Evolutionary conservation across 1,140 invertebrate genomes (phyloP), one percentile per base, ranked within the genome.

Genomic region (Hestina assimilis): DNA sequence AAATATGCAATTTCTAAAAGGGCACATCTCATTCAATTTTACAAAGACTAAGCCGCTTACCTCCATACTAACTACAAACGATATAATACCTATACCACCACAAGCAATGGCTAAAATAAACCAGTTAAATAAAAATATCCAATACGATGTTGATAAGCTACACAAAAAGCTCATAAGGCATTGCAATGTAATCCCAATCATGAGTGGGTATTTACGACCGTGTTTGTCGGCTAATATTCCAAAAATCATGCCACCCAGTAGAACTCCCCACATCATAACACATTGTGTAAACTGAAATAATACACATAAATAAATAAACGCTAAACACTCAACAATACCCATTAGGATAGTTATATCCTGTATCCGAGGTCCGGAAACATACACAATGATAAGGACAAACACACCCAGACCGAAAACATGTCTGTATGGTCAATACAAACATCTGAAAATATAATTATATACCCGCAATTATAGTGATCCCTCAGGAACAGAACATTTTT

Each of bases 251-350:
- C 92, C 93, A 45, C 89, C 87, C 33, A 93, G 61, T 26, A 95
- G 88, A 28, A 95, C 90, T n/a, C 94, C 95, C 28, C 92, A 81
- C 94, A 95, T 95, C 46, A 94, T 92, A 2, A 92, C 86, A 5
- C 91, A 91, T 74, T 96, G 94, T 1, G 92, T 92, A 2, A 95
- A 58, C 89, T 94, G 65, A 63, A 84, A 83, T 6, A 21, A 5
- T 24, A 14, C 12, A 23, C 15, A 2, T 35, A 35, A 7, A 14
- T 12, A 12, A 12, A 9, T 35, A 35, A 35, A 35, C n/a, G n/a
- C n/a, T n/a, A n/a, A n/a, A n/a, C n/a, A n/a, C n/a, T n/a, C n/a
- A n/a, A n/a, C n/a, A n/a, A n/a, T n/a, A n/a, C n/a, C n/a, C n/a
- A n/a, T n/a, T n/a, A n/a, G n/a, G n/a, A n/a, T n/a, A n/a, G n/a